A percentile compares a stretch with the other conserved stretches of the same genome.
Evolutionary conservation across 2,797 vertebrate genomes (phyloP).

Genomic region (Pelochelys cantorii): DNA sequence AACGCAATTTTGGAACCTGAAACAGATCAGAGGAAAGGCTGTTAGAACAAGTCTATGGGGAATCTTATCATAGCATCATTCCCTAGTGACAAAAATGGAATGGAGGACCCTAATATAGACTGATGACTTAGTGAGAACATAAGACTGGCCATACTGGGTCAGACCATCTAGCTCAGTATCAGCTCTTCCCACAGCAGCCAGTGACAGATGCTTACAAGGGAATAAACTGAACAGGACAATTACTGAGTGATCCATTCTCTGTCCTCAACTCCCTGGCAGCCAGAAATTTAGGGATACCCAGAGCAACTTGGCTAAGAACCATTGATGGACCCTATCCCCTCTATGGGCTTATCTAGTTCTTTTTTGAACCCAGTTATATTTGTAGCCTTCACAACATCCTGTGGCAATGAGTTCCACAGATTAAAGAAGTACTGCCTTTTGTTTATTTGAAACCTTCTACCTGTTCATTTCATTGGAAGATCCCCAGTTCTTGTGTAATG

Average conservation of each 20-base stretch:
- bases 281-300: background rate
- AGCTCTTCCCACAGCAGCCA: background rate
- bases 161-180: background rate
- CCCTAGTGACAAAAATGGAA: background rate
- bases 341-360: background rate
- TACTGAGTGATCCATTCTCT: background rate
- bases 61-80: background rate
- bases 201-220: background rate
- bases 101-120: fast-evolving
- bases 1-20: slow-evolving; percentile 93
- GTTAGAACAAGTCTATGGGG: slow-evolving; percentile 26
- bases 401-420: background rate
- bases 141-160: background rate
- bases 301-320: background rate
- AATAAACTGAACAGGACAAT: background rate
- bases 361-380: background rate
- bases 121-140: background rate
- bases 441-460: background rate
- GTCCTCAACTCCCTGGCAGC: background rate
- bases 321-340: background rate
- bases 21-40: slow-evolving; percentile 60
- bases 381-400: background rate
- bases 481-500: too few relatives aligned
- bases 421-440: background rate
- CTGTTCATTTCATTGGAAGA: background rate